Conservation (phyloP, 2,113 vertebrate genomes). For the Nibea albiflora region DNA sequence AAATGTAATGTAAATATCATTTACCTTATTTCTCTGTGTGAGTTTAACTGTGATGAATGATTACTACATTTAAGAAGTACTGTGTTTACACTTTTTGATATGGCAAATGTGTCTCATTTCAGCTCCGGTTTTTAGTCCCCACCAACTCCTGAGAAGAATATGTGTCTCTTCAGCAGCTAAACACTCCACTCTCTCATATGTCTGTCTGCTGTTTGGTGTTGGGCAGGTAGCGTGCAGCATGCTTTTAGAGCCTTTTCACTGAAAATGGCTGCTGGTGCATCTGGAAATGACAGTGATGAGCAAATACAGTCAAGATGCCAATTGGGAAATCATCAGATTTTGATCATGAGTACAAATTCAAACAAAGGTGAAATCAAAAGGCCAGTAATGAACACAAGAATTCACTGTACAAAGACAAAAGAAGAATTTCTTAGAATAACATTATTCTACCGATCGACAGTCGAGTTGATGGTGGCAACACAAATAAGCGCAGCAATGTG, state of each 20-base stretch:
- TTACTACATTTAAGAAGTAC: background rate
- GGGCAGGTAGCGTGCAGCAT: too few relatives aligned
- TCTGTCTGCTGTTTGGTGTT: too few relatives aligned
- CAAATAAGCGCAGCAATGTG: background rate
- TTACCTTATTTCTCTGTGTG: background rate
- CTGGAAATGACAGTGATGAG: too few relatives aligned
- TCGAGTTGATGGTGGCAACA: too few relatives aligned
- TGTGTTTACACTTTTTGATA: background rate
- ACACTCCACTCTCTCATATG: too few relatives aligned
- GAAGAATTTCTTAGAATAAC: background rate
- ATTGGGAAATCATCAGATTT: background rate
- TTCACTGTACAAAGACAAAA: background rate
- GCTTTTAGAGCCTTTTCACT: too few relatives aligned
- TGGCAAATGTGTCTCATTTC: background rate
- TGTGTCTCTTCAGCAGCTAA: too few relatives aligned
- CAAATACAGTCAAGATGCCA: too few relatives aligned
- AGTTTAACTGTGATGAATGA: background rate
- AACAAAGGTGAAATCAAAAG: background rate
- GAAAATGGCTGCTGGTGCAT: too few relatives aligned
- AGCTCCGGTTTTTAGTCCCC: background rate
- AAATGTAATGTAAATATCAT: conserved; percentile 21
- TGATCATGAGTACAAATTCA: background rate
- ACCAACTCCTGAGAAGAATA: background rate
- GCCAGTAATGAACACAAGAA: background rate
- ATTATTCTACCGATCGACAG: too few relatives aligned